Percentiles rank a stretch among this genome's conserved stretches.
These are phyloP conservation scores for Acanthaster planci DNA, from an alignment of 35 echinoderm and acorn worm species.

Conservation along the genomic window DNA sequence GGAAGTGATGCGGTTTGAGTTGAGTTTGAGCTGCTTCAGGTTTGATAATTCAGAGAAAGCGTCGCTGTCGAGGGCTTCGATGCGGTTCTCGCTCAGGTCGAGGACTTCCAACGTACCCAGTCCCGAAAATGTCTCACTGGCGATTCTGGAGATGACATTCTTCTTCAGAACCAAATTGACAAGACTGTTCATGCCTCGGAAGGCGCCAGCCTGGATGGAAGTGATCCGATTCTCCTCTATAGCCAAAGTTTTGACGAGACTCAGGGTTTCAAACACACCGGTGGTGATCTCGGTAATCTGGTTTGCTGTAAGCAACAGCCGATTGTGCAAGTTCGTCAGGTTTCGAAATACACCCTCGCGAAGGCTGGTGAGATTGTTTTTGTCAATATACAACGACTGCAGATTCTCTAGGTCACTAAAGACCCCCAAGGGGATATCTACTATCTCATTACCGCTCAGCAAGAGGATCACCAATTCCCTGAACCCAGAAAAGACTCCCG, in stretches of 20 bases:
- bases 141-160: neutral
- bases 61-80: neutral
- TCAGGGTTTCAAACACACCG: neutral
- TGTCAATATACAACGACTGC: neutral
- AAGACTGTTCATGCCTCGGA: neutral
- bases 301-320: neutral
- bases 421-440: neutral
- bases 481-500: neutral
- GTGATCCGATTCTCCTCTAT: neutral
- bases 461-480: neutral
- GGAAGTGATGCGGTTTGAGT: neutral
- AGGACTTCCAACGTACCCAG: neutral
- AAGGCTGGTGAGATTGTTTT: neutral
- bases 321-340: neutral
- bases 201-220: neutral
- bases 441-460: neutral
- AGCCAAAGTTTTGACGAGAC: neutral
- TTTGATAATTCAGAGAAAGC: neutral
- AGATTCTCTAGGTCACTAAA: neutral
- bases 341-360: neutral
- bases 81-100: conserved; percentile 2
- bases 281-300: neutral
- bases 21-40: neutral
- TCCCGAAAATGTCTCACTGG: neutral
- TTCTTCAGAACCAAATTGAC: neutral